phyloP scores from a whole-genome alignment of 2,797 vertebrate species.

The Sciaenops ocellatus region DNA sequence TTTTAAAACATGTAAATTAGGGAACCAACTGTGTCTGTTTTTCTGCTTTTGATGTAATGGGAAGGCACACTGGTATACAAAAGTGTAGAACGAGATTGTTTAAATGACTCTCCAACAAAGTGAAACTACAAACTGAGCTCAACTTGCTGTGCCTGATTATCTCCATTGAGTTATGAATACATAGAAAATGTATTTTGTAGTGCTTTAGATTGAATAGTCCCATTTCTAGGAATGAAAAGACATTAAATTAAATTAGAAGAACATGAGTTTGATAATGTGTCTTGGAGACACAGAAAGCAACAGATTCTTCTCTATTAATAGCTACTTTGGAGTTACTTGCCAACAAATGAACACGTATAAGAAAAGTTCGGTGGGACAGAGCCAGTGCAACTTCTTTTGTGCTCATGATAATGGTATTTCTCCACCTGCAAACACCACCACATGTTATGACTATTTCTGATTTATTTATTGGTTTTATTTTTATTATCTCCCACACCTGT shows the following conservation, averaged over 20 bases:
- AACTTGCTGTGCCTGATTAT: not conserved
- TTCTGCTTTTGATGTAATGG: not conserved
- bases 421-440: not conserved
- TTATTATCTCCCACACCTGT: slow-evolving; percentile 13
- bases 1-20: not conserved
- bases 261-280: not conserved
- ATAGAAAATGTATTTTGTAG: not conserved
- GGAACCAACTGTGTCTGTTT: not conserved
- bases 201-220: not conserved
- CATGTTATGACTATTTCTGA: not conserved
- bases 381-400: not conserved
- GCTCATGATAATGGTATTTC: not conserved
- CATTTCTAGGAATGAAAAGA: not conserved
- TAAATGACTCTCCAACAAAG: not conserved
- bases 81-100: not conserved
- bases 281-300: not conserved
- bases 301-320: not conserved
- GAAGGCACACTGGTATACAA: too few species aligned
- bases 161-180: not conserved
- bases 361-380: not conserved
- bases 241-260: not conserved
- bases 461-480: not conserved
- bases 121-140: not conserved
- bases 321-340: not conserved
- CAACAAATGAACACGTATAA: slow-evolving; percentile 11